phyloP scores from a whole-genome alignment of 1,140 invertebrate genomes.

The Diabrotica undecimpunctata region DNA sequence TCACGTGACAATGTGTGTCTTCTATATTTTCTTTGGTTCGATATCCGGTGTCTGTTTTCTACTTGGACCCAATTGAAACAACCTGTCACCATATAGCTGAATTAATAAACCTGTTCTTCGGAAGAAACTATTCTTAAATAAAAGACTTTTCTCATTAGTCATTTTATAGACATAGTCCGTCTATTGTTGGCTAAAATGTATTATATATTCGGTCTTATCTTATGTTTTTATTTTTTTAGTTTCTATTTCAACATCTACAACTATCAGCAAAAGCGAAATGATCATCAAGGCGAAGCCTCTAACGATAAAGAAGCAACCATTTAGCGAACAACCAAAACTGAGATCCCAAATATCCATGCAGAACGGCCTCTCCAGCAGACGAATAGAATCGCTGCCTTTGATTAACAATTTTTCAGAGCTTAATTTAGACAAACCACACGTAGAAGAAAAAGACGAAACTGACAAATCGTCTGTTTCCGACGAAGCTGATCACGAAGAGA shows the following conservation, averaged over 20 bases:
- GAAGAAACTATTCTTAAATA: too few species aligned
- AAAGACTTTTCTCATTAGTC: too few species aligned
- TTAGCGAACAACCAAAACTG: slow-evolving; percentile 72
- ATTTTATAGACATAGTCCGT: too few species aligned
- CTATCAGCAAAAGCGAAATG: slow-evolving; percentile 46
- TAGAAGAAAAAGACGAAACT: slow-evolving; percentile 48
- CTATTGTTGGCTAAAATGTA: too few species aligned
- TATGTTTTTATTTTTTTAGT: slow-evolving; percentile 5
- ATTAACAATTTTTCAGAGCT: slow-evolving; percentile 76
- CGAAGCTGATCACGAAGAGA: slow-evolving; percentile 46
- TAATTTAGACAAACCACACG: slow-evolving; percentile 36
- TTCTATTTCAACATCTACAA: slow-evolving; percentile 8
- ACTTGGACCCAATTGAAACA: too few species aligned
- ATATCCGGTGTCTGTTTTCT: too few species aligned
- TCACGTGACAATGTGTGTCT: too few species aligned
- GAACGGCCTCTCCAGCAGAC: slow-evolving; percentile 61
- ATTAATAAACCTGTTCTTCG: too few species aligned
- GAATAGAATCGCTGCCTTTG: slow-evolving; percentile 74
- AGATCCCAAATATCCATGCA: slow-evolving; percentile 55
- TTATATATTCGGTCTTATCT: too few species aligned
- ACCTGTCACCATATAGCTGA: too few species aligned
- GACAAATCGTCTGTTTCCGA: slow-evolving; percentile 46
- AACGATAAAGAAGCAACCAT: slow-evolving; percentile 71
- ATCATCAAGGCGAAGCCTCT: slow-evolving; percentile 77
- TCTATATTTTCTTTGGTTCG: too few species aligned